Conservation (phyloP, 1,140 invertebrate species). For the Procambarus clarkii region DNA sequence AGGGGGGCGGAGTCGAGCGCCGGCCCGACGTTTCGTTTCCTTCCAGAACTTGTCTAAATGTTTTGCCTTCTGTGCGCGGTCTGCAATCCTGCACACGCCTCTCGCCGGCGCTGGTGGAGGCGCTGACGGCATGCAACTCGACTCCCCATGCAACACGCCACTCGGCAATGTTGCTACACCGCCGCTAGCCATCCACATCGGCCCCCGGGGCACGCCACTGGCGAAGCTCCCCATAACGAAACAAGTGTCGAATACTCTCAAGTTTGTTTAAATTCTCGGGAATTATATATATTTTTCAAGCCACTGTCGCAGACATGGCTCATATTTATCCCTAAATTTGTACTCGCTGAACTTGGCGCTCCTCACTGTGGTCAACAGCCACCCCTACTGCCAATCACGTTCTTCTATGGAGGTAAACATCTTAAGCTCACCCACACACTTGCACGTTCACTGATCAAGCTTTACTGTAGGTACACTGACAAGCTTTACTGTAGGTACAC, state of each 20-base stretch:
- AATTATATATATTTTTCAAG: constrained; percentile 41
- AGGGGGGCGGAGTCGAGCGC: constrained; percentile 61
- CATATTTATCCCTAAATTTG: constrained; percentile 37
- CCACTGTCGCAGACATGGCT: constrained; percentile 27
- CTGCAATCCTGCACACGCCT: constrained; percentile 67
- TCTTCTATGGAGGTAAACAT: background rate
- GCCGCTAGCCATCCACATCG: background rate
- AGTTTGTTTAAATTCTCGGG: constrained; percentile 33
- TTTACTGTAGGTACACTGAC: no score
- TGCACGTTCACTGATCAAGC: no score
- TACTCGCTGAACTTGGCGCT: background rate
- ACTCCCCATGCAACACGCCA: background rate
- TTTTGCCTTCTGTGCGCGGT: constrained; percentile 71
- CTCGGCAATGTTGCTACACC: background rate
- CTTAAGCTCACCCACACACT: no score
- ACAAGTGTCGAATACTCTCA: constrained; percentile 22
- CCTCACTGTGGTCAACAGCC: background rate
- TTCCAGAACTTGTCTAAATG: constrained; percentile 72
- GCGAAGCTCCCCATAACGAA: background rate
- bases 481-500: no score
- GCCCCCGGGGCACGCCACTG: background rate
- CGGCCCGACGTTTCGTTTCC: constrained; percentile 70
- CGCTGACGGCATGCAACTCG: constrained; percentile 11
- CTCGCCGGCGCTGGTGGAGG: constrained; percentile 29
- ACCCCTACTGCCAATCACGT: no score